Percentiles rank a stretch among this genome's conserved stretches.
Evolutionary conservation across 2,888 invertebrate species (phyloP).

Genomic region (Sycophila texana): DNA sequence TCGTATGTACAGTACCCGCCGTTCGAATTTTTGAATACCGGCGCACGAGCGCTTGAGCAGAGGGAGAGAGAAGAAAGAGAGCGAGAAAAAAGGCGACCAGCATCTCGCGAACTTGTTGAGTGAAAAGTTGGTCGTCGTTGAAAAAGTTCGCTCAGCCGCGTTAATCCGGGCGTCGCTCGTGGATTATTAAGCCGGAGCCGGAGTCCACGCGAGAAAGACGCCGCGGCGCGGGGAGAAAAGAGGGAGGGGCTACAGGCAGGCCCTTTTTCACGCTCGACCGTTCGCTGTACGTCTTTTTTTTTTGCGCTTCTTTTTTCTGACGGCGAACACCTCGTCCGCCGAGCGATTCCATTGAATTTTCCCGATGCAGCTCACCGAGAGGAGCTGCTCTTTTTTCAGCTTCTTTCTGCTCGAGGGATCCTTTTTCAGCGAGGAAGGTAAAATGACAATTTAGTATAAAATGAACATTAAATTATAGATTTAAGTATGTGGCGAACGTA

Average conservation of each 20-base stretch:
- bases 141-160: slow-evolving; percentile 44
- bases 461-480: too few relatives aligned
- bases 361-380: too few relatives aligned
- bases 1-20: too few relatives aligned
- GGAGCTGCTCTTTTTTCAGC: too few relatives aligned
- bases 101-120: not conserved
- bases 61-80: not conserved
- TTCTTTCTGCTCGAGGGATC: too few relatives aligned
- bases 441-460: too few relatives aligned
- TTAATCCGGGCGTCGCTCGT: slow-evolving; percentile 29
- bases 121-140: slow-evolving; percentile 22
- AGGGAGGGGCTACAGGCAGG: slow-evolving; percentile 1
- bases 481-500: too few relatives aligned
- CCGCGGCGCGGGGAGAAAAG: not conserved
- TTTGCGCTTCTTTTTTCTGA: not conserved
- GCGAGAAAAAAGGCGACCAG: not conserved
- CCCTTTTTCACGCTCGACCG: slow-evolving; percentile 45
- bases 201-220: not conserved
- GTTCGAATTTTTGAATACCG: too few relatives aligned
- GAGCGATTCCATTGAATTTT: slow-evolving; percentile 1
- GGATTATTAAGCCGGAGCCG: slow-evolving; percentile 19
- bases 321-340: not conserved
- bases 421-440: too few relatives aligned
- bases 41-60: too few relatives aligned
- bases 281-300: slow-evolving; percentile 31